Conservation (phyloP, 1,140 invertebrate species). For the Heliconius nattereri region DNA sequence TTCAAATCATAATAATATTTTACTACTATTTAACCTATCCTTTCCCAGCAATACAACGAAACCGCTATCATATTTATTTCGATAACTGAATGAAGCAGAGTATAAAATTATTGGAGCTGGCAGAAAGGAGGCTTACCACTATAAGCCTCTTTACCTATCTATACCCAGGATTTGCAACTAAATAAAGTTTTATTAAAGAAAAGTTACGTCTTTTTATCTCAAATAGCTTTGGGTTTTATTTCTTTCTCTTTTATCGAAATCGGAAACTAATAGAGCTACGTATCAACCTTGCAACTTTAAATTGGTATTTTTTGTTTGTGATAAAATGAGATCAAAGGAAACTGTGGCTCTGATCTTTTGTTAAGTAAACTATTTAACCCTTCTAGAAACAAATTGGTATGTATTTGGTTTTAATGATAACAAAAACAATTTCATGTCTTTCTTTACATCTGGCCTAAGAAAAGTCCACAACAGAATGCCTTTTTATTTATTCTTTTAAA, state of each 20-base stretch:
- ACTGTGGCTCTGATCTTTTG: conserved; percentile 11
- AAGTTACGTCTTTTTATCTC: conserved; percentile 39
- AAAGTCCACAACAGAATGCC: too few relatives aligned
- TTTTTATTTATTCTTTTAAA: too few relatives aligned
- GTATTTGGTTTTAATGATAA: not conserved
- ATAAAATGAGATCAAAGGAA: conserved; percentile 14
- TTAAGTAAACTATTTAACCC: conserved; percentile 8
- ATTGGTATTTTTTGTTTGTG: conserved; percentile 33
- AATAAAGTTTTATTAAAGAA: conserved; percentile 51
- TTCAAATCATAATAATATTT: conserved; percentile 10
- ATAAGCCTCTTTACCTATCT: conserved; percentile 60
- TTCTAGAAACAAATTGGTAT: not conserved
- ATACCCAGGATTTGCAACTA: conserved; percentile 40
- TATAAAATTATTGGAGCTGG: conserved; percentile 52
- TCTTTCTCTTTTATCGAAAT: conserved; percentile 35
- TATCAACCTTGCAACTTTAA: conserved; percentile 37
- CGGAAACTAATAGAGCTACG: conserved; percentile 38
- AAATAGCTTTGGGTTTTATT: conserved; percentile 38
- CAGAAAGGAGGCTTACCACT: conserved; percentile 53
- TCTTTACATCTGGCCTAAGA: not conserved
- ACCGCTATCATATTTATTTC: conserved; percentile 44
- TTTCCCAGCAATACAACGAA: conserved; percentile 20
- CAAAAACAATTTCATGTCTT: not conserved
- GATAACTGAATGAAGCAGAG: conserved; percentile 45
- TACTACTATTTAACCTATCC: not conserved